A percentile compares a stretch with the other conserved stretches of the same genome.
phyloP scores from a whole-genome alignment of 1,140 invertebrate genomes.

The Bombus balteatus region DNA sequence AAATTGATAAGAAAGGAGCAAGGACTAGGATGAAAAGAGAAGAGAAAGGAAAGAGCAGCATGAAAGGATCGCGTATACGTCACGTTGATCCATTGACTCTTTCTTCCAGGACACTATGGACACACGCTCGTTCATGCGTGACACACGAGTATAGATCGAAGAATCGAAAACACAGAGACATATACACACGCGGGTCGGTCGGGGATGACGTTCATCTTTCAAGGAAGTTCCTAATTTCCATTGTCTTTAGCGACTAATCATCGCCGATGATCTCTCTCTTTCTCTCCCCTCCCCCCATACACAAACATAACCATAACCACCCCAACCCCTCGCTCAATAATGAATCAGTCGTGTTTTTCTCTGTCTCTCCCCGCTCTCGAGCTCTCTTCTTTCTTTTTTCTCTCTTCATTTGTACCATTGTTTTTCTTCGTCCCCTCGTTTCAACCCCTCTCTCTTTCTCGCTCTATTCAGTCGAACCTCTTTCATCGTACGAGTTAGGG shows the following conservation, averaged over 20 bases:
- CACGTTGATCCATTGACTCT: constrained; percentile 8
- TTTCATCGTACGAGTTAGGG: neutral
- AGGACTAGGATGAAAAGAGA: neutral
- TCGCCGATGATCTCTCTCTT: constrained; percentile 39
- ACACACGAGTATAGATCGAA: neutral
- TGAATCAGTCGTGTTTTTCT: constrained; percentile 23
- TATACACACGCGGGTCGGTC: constrained; percentile 30
- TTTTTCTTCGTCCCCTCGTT: neutral
- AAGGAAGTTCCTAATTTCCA: constrained; percentile 52
- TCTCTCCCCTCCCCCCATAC: constrained; percentile 15
- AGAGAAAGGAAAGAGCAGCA: neutral
- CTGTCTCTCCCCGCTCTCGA: constrained; percentile 28
- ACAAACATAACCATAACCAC: neutral
- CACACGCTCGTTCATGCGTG: constrained; percentile 15
- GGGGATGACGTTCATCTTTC: constrained; percentile 50
- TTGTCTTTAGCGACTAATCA: constrained; percentile 35
- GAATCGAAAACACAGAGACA: constrained; percentile 3
- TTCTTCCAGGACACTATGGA: constrained; percentile 17
- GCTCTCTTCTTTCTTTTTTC: constrained; percentile 9
- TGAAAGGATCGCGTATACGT: too few relatives aligned
- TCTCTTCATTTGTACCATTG: neutral
- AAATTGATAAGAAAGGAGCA: neutral
- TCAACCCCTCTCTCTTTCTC: constrained; percentile 4
- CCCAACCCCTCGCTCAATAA: constrained; percentile 5
- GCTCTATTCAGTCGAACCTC: constrained; percentile 7